Conservation (phyloP, 2,113 vertebrate genomes). For the Rousettus leschenaultii region DNA sequence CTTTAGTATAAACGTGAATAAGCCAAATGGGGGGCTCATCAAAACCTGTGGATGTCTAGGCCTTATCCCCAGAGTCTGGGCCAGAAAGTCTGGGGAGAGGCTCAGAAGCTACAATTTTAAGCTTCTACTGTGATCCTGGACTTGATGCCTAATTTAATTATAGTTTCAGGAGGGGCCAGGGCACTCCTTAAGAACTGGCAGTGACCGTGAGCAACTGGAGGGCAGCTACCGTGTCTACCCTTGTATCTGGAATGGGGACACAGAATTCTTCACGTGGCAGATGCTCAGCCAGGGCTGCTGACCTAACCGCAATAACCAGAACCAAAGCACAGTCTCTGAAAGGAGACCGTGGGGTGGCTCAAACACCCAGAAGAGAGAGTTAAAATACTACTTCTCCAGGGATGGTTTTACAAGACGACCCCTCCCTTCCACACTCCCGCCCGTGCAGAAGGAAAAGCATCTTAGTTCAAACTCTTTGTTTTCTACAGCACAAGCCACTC, state of each 20-base stretch:
- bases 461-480: background rate
- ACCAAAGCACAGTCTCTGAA: background rate
- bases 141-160: background rate
- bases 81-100: background rate
- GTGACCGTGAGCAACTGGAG: rapidly evolving
- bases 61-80: background rate
- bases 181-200: background rate
- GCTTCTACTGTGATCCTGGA: background rate
- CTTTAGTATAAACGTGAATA: background rate
- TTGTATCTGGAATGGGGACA: rapidly evolving
- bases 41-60: background rate
- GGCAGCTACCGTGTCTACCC: background rate
- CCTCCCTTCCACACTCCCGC: background rate
- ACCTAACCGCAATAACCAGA: background rate
- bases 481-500: background rate
- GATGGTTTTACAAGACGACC: background rate
- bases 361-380: background rate
- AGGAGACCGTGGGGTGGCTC: background rate
- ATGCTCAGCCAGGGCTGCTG: background rate
- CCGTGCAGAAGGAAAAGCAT: background rate
- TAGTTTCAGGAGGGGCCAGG: background rate
- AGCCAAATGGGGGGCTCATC: background rate
- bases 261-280: background rate
- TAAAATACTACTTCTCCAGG: background rate
- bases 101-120: background rate